Evolutionary conservation across 2,888 invertebrate species (phyloP), one percentile per base, ranked within the genome.

Genomic region (Troides helena): DNA sequence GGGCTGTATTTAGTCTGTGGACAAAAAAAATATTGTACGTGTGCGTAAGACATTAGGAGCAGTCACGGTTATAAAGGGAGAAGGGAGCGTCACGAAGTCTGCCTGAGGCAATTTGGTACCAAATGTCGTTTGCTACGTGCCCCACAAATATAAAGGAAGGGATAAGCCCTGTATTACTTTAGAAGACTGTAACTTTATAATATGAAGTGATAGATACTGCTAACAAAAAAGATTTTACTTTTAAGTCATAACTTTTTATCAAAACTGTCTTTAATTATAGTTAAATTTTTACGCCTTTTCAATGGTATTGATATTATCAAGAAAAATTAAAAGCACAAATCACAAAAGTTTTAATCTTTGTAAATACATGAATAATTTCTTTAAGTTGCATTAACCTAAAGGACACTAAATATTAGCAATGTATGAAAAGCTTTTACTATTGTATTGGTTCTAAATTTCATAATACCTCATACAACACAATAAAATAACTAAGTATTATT

Each of bases 81-180:
- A 75, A 74, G 78, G 81, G 77, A 83, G 78, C 83, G 88, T 88
- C 90, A 89, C 89, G 89, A 86, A 87, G 86, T 85, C 85, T 82
- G 85, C 90, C 87, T 83, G 80, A 88, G 88, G 91, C 92, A 92
- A 92, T 92, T 92, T 90, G 84, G 88, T 89, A 74, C 87, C 92
- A 90, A 92, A 91, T 91, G 91, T 92, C 91, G 88, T 85, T 85
- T 76, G 79, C 81, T 88, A 92, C 92, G 91, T 92, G 92, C 89
- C 85, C 80, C 81, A 89, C 90, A 89, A 89, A 90, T 90, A 91
- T 89, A 91, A 87, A 88, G 86, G 88, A 85, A 78, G 79, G 87
- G 84, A 89, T 88, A 85, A 87, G 82, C 84, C 81, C 76, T 80
- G 84, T 83, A 86, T 87, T 82, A 85, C 86, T 83, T 81, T 79